Evolutionary conservation across 2,113 vertebrate species (phyloP).

Genomic region (Antigone vipio): DNA sequence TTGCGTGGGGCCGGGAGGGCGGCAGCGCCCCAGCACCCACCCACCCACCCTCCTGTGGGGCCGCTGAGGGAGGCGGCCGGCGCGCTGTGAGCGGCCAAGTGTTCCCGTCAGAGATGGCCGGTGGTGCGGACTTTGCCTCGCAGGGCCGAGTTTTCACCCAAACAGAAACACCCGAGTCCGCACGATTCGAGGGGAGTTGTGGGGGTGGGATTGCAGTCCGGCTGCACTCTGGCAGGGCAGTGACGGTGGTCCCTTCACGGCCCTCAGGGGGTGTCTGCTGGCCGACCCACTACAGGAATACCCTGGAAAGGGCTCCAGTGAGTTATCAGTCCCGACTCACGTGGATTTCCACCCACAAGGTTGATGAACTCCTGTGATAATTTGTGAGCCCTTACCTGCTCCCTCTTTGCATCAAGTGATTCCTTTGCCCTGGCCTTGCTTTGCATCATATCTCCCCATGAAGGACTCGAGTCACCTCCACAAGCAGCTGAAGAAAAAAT

Average conservation of each 20-base stretch:
- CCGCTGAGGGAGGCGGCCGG: too few species aligned
- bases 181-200: too few species aligned
- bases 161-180: too few species aligned
- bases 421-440: background rate
- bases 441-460: background rate
- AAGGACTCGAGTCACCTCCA: background rate
- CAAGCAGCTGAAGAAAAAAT: background rate
- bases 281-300: fast-evolving
- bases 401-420: background rate
- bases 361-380: background rate
- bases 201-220: too few species aligned
- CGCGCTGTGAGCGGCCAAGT: fast-evolving
- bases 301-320: background rate
- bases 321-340: fast-evolving
- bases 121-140: background rate
- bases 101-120: fast-evolving
- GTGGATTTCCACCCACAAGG: background rate
- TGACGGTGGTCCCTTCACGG: background rate
- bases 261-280: background rate
- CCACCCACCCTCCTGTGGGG: too few species aligned
- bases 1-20: too few species aligned
- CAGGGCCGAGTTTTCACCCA: background rate
- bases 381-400: background rate
- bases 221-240: background rate
- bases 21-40: too few species aligned